Base-by-base conservation (phyloP, 2,113 vertebrate genomes). In the Rhinolophus sinicus region DNA sequence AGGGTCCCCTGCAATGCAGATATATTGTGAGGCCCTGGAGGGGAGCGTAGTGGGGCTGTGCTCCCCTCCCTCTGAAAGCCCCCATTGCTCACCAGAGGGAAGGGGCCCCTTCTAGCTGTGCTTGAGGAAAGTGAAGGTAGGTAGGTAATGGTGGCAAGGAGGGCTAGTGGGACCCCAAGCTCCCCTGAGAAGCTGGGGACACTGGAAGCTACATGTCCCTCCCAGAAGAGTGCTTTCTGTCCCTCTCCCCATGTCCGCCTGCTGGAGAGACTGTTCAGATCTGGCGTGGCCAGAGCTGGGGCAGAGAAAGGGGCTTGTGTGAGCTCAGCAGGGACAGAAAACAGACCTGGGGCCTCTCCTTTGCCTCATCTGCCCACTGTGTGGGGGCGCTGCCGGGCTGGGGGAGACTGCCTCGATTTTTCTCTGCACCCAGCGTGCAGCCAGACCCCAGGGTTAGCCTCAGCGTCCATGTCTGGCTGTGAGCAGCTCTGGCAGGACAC, bases 301-400 rank as follows among this genome's bases (percentile, higher is more conserved):
- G 50, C 67, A 26, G 82, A 67, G 93, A 72, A 90, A 13, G 56
- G 87, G 82, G 35, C 30, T 0, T 10, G n/a, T 52, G 4, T 1
- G 18, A 86, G 92, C 60, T 78, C 52, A 76, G 94, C 97, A 72
- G 88, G 76, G 92, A 73, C 80, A 62, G 80, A 88, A 77, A 52
- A 54, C 54, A 60, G 80, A 40, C 90, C 94, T 58, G 83, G 94
- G 92, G 83, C 88, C 86, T 64, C 90, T 75, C 82, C 92, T 93
- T 56, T 75, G 81, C 86, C 76, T 80, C 81, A n/a, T 87, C 70
- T 84, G 76, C 64, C 80, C n/a, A 0, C 69, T 8, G 52, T 8
- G 40, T 44, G 40, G 2, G 76, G 88, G 75, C 85, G 21, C 69
- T 62, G 89, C 52, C 52, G 30, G 81, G 82, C 52, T 14, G 28